These are phyloP conservation scores for Liopterus haemorrhoidalis DNA, from an alignment of 2,888 invertebrate genomes.

Conservation along the genomic window DNA sequence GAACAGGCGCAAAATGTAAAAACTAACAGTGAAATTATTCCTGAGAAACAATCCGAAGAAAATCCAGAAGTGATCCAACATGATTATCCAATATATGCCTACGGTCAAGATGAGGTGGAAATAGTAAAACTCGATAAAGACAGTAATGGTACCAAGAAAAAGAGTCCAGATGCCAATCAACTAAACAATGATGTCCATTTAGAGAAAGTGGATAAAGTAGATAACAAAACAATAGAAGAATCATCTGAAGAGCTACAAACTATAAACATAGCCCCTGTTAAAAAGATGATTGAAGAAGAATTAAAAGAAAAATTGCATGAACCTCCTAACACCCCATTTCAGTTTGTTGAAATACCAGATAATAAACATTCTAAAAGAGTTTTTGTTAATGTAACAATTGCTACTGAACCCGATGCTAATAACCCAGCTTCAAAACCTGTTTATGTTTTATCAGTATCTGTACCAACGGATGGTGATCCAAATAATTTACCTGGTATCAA, in stretches of 20 bases:
- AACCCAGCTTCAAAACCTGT: conserved; percentile 56
- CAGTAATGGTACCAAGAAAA: conserved; percentile 24
- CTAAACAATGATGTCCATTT: conserved; percentile 19
- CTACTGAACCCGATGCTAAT: conserved; percentile 57
- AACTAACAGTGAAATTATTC: too few species aligned
- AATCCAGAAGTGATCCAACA: conserved; percentile 43
- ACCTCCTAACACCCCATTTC: conserved; percentile 26
- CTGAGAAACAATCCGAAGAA: conserved; percentile 33
- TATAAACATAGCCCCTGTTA: conserved; percentile 31
- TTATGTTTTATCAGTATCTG: conserved; percentile 74
- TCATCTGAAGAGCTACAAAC: conserved; percentile 19
- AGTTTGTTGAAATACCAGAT: conserved; percentile 41
- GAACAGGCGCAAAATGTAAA: conserved; percentile 20
- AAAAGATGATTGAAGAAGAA: conserved; percentile 20
- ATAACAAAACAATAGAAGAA: conserved; percentile 19
- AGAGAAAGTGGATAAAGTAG: conserved; percentile 4
- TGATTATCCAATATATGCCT: conserved; percentile 43
- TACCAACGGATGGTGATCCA: conserved; percentile 59
- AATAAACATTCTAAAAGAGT: conserved; percentile 52
- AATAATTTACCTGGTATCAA: conserved; percentile 53
- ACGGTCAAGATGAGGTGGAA: conserved; percentile 46
- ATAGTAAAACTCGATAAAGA: conserved; percentile 45
- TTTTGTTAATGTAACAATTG: conserved; percentile 75
- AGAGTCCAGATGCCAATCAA: conserved; percentile 32
- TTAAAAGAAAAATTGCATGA: conserved; percentile 28